Conservation (phyloP, 2,888 invertebrate genomes). For the Sarcophaga carnaria region DNA sequence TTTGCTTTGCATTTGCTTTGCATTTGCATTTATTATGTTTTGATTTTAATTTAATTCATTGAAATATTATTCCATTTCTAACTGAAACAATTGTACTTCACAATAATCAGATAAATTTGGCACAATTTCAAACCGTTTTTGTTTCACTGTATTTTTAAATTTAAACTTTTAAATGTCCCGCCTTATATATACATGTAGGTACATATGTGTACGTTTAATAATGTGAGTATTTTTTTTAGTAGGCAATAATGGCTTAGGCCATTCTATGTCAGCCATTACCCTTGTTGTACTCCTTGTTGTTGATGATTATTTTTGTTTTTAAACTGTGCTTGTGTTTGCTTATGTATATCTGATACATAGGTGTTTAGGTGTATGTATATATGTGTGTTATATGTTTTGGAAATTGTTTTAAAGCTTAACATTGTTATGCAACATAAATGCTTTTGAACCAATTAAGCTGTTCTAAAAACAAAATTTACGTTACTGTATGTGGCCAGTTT, state of each 20-base stretch:
- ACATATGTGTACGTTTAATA: not conserved
- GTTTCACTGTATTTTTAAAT: too few species aligned
- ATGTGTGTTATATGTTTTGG: conserved; percentile 18
- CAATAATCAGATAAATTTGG: too few species aligned
- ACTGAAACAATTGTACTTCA: too few species aligned
- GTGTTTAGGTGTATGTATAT: not conserved
- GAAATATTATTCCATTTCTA: too few species aligned
- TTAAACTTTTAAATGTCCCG: too few species aligned
- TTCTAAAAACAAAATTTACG: conserved; percentile 40
- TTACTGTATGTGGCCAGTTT: not conserved
- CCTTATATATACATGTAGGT: too few species aligned
- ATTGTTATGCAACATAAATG: conserved; percentile 41
- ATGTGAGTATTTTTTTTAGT: not conserved
- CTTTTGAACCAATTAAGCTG: conserved; percentile 53
- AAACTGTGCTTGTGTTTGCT: too few species aligned
- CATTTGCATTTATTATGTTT: too few species aligned
- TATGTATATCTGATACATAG: too few species aligned
- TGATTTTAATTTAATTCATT: too few species aligned
- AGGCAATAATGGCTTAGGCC: conserved; percentile 24
- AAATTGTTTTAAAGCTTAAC: conserved; percentile 59
- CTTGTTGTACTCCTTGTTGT: not conserved
- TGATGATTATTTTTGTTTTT: not conserved
- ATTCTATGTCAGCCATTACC: not conserved
- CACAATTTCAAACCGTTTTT: too few species aligned
- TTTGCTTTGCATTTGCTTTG: too few species aligned